Evolutionary conservation across 2,113 vertebrate species (phyloP).

Genomic region (Macroglossus sobrinus): DNA sequence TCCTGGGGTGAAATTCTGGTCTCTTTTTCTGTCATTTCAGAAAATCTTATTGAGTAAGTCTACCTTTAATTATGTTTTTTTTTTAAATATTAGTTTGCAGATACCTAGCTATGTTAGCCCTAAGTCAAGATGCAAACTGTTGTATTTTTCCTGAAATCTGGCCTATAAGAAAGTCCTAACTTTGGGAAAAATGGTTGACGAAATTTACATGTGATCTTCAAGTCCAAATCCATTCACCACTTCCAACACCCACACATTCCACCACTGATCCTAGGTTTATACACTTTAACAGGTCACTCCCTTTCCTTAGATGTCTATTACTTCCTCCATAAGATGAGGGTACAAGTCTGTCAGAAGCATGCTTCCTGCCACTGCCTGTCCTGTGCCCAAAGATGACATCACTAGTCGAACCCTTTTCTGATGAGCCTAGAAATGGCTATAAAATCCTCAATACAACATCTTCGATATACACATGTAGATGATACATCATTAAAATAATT

Average conservation of each 20-base stretch:
- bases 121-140: background rate
- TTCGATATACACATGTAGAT: background rate
- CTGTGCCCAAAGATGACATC: background rate
- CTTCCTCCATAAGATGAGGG: background rate
- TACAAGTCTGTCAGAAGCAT: background rate
- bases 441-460: background rate
- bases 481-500: background rate
- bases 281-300: background rate
- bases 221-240: background rate
- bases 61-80: constrained; percentile 49
- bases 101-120: background rate
- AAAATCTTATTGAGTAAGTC: background rate
- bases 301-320: background rate
- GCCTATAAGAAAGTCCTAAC: background rate
- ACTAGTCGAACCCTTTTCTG: background rate
- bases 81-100: constrained; percentile 25
- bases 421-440: background rate
- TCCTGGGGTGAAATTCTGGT: constrained; percentile 66
- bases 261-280: background rate
- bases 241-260: background rate
- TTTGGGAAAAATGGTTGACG: background rate
- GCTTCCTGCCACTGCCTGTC: background rate
- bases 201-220: background rate
- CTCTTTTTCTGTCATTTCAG: background rate
- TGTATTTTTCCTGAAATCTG: background rate